phyloP scores from a whole-genome alignment of 2,888 invertebrate genomes.

The Hyposoter didymator region DNA sequence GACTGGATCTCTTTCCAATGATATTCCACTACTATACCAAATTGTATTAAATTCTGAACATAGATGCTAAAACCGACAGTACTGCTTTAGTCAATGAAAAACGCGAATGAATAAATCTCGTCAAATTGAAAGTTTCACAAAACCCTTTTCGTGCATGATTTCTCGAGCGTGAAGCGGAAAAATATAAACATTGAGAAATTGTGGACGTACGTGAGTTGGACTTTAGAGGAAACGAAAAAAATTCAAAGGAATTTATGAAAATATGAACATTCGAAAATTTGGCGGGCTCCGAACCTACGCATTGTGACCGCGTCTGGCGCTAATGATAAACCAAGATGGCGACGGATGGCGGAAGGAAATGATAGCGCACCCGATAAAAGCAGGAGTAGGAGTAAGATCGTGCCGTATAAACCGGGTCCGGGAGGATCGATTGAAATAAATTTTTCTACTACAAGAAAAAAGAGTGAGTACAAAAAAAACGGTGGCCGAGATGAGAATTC shows the following conservation, averaged over 20 bases:
- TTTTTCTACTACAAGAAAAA: neutral
- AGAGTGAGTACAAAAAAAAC: constrained; percentile 1
- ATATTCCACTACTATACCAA: too few relatives aligned
- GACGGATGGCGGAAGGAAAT: neutral
- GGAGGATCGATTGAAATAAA: neutral
- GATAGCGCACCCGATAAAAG: neutral
- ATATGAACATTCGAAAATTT: neutral
- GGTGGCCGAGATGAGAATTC: neutral
- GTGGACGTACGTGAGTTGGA: too few relatives aligned
- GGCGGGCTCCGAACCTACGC: neutral
- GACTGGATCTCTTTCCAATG: too few relatives aligned
- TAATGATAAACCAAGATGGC: neutral
- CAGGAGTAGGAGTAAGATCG: neutral
- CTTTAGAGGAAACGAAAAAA: too few relatives aligned
- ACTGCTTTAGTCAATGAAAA: too few relatives aligned
- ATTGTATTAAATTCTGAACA: too few relatives aligned
- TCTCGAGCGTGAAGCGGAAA: too few relatives aligned
- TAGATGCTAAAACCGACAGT: too few relatives aligned
- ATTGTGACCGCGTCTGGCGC: neutral
- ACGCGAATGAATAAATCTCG: too few relatives aligned
- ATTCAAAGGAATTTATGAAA: neutral
- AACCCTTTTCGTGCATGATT: too few relatives aligned
- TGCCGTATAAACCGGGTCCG: neutral
- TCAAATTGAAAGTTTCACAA: too few relatives aligned
- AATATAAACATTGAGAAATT: too few relatives aligned